phyloP scores from a whole-genome alignment of 2,113 vertebrate genomes.

The Bos javanicus region DNA sequence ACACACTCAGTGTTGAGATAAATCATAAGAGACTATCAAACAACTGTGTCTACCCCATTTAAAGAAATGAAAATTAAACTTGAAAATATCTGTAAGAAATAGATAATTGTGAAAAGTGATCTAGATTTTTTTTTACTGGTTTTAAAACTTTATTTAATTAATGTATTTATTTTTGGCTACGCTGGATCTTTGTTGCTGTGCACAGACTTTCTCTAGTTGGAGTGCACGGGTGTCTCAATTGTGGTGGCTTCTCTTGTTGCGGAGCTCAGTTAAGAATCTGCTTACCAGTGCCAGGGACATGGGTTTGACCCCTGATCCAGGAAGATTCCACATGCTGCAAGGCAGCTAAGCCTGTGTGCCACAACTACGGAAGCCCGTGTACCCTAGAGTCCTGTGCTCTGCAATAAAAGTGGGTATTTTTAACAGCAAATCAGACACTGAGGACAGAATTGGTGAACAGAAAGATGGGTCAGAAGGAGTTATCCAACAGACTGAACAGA shows the following conservation, averaged over 20 bases:
- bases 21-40: neutral
- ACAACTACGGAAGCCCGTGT: neutral
- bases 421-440: neutral
- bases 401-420: neutral
- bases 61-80: neutral
- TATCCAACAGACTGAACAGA: neutral
- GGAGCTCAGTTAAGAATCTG: neutral
- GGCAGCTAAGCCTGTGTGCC: neutral
- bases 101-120: neutral
- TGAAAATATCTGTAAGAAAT: neutral
- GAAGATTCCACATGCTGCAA: neutral
- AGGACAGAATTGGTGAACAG: neutral
- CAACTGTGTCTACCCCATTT: neutral
- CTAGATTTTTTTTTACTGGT: neutral
- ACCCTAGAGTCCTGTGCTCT: neutral
- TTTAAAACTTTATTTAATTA: neutral
- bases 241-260: neutral
- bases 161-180: neutral
- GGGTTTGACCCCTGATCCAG: neutral
- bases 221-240: rapidly evolving
- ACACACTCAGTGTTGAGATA: neutral
- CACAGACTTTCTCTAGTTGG: neutral
- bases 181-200: neutral
- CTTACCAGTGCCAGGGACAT: neutral
- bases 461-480: neutral